Conservation (phyloP, 2,113 vertebrate species). For the Callithrix jacchus region DNA sequence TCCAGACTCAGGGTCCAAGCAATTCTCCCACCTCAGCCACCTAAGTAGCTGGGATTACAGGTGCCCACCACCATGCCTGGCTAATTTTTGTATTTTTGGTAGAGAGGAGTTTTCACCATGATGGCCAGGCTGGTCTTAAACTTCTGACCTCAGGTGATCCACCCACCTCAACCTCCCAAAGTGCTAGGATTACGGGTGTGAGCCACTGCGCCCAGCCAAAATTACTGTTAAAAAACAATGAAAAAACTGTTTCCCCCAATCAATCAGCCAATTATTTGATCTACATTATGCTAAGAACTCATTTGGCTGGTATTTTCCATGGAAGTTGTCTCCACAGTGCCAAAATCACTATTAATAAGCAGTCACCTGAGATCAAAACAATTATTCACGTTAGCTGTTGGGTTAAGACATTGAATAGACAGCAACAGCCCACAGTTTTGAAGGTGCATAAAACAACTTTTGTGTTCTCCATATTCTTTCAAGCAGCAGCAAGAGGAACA, state of each 20-base stretch:
- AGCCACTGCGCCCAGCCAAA: not conserved
- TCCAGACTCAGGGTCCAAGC: too few species aligned
- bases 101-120: too few species aligned
- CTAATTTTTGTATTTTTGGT: too few species aligned
- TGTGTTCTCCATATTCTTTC: not conserved
- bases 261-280: not conserved
- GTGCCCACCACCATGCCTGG: too few species aligned
- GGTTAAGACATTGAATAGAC: not conserved
- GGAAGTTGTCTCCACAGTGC: accelerated
- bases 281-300: not conserved
- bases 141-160: too few species aligned
- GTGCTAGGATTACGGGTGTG: too few species aligned
- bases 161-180: too few species aligned
- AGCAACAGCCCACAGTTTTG: too few species aligned
- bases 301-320: not conserved
- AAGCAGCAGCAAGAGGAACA: not conserved
- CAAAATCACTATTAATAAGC: not conserved
- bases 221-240: not conserved
- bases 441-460: accelerated
- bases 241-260: not conserved
- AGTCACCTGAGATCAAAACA: not conserved
- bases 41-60: too few species aligned
- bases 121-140: too few species aligned
- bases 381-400: not conserved
- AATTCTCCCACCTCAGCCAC: too few species aligned